These are phyloP conservation scores for Notarius quadriscutis DNA, from an alignment of 2,113 vertebrate species.

Conservation along the genomic window DNA sequence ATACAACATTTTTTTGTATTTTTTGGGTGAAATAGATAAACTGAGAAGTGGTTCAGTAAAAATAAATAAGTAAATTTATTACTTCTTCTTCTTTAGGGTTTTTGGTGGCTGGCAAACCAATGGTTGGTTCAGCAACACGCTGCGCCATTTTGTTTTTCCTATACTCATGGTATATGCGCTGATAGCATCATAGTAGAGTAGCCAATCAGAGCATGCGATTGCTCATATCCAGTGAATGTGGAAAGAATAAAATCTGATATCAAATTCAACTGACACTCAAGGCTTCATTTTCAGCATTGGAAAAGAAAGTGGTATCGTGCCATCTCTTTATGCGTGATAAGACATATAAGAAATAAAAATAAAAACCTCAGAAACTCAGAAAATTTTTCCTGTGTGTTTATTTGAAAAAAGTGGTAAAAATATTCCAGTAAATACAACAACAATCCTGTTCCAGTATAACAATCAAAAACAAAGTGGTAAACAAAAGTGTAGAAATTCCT, in stretches of 20 bases:
- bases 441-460: not conserved
- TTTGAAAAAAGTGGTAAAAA: not conserved
- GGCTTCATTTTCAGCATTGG: not conserved
- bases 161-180: no score
- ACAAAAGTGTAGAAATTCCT: no score
- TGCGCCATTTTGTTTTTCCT: no score
- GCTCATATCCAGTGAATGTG: no score
- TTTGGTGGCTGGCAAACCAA: no score
- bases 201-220: no score
- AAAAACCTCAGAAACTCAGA: not conserved
- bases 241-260: not conserved
- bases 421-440: not conserved
- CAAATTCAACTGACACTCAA: not conserved
- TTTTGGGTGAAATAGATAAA: not conserved
- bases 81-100: no score
- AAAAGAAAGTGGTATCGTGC: not conserved
- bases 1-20: not conserved
- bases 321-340: not conserved
- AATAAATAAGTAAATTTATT: not conserved
- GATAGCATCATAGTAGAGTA: no score
- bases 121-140: no score
- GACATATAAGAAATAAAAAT: not conserved
- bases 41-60: not conserved
- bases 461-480: not conserved
- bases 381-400: not conserved